Conservation (phyloP, 2,797 vertebrate genomes). For the Oreochromis grahami region DNA sequence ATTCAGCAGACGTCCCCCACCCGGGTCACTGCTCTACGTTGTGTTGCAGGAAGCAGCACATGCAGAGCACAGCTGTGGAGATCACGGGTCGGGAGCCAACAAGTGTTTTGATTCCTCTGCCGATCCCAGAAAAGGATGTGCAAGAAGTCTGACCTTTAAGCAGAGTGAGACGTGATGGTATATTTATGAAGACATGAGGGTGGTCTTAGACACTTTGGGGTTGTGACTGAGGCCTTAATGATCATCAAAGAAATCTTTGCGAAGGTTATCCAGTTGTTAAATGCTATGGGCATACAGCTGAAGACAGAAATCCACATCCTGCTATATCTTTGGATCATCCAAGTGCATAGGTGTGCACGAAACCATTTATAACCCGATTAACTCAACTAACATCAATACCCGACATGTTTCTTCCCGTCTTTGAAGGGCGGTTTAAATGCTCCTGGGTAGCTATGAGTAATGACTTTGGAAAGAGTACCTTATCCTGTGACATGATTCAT, state of each 20-base stretch:
- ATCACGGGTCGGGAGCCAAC: conserved; percentile 19
- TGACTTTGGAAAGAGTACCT: conserved; percentile 4
- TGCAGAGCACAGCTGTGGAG: conserved; percentile 53
- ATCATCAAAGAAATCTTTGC: not conserved
- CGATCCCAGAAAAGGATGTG: conserved; percentile 16
- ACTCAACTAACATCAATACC: not conserved
- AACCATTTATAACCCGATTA: not conserved
- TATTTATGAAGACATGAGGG: conserved; percentile 37
- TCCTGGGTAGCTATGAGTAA: conserved; percentile 40
- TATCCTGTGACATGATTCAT: conserved; percentile 30
- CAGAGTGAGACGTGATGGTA: conserved; percentile 7
- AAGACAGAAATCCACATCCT: not conserved
- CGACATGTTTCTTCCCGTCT: not conserved
- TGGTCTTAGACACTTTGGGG: conserved; percentile 39
- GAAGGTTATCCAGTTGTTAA: not conserved
- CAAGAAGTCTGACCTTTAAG: conserved; percentile 28
- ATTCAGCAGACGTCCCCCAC: not conserved
- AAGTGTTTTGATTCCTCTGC: conserved; percentile 45
- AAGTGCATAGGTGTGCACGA: not conserved
- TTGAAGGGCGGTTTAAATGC: not conserved
- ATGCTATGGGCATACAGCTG: not conserved
- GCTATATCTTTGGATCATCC: not conserved
- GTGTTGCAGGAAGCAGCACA: conserved; percentile 24
- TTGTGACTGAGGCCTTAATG: conserved; percentile 18
- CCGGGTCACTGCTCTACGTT: not conserved